Evolutionary conservation across 1,140 invertebrate species (phyloP).

Genomic region (Lethrus apterus): DNA sequence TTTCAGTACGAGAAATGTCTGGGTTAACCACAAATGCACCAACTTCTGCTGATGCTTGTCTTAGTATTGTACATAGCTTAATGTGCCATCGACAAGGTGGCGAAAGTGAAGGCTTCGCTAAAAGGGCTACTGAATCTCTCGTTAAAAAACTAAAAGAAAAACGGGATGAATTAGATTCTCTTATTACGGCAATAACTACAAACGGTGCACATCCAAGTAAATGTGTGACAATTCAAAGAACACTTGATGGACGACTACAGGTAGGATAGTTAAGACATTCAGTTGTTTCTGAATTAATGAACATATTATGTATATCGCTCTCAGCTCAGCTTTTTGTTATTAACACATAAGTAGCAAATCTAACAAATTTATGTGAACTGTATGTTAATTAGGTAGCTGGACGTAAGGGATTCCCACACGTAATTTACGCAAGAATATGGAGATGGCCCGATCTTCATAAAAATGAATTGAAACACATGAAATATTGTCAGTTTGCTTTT

Average conservation of each 20-base stretch:
- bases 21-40: conserved; percentile 63
- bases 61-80: conserved; percentile 93
- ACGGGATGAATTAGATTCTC: conserved; percentile 92
- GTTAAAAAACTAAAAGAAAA: conserved; percentile 98
- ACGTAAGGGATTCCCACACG: conserved; percentile 98
- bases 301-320: too few species aligned
- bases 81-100: conserved; percentile 97
- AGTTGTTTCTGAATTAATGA: too few species aligned
- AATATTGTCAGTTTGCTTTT: conserved; percentile 92
- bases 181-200: conserved; percentile 96
- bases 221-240: conserved; percentile 98
- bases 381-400: conserved; percentile 78
- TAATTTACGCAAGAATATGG: conserved; percentile 98
- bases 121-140: conserved; percentile 93
- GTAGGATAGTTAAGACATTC: too few species aligned
- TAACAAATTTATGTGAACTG: too few species aligned
- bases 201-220: conserved; percentile 96
- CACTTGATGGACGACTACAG: conserved; percentile 95
- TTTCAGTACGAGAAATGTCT: conserved; percentile 43
- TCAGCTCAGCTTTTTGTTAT: too few species aligned
- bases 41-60: conserved; percentile 92
- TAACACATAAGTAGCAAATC: too few species aligned
- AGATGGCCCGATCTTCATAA: conserved; percentile 99
- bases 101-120: conserved; percentile 91
- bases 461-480: conserved; percentile 97